These are phyloP conservation scores for Upupa epops DNA, from an alignment of 2,113 vertebrate genomes.

Conservation along the genomic window DNA sequence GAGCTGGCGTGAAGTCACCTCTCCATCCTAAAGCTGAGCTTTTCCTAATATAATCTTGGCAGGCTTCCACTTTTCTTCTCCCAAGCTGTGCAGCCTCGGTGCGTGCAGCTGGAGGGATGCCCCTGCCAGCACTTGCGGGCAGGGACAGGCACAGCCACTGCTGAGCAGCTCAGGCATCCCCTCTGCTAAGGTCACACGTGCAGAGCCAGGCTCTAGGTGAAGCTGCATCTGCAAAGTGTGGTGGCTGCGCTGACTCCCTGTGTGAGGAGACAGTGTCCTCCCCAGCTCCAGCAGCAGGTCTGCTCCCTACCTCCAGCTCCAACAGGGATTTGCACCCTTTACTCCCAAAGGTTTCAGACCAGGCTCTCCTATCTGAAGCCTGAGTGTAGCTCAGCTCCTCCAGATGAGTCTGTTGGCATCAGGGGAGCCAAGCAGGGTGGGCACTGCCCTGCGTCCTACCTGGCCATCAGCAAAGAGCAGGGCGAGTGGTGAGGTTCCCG, in stretches of 20 bases:
- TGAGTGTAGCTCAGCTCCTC: neutral
- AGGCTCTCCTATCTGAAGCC: neutral
- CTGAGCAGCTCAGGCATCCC: neutral
- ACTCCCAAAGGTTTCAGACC: neutral
- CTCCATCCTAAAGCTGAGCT: neutral
- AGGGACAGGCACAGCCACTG: neutral
- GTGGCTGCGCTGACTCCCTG: neutral
- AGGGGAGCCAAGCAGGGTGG: neutral
- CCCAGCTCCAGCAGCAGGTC: neutral
- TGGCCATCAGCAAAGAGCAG: fast-evolving
- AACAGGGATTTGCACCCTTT: neutral
- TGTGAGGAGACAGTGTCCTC: constrained; percentile 7
- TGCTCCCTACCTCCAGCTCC: neutral
- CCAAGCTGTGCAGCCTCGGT: fast-evolving
- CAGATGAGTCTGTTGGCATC: neutral
- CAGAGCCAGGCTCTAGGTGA: neutral
- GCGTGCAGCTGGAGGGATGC: neutral
- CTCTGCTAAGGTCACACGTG: neutral
- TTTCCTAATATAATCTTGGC: neutral
- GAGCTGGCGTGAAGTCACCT: neutral
- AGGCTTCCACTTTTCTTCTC: constrained; percentile 1
- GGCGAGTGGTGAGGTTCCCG: neutral
- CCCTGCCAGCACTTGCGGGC: neutral
- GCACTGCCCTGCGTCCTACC: neutral
- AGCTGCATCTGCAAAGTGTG: neutral